These are phyloP conservation scores for Calidris pygmaea DNA, from an alignment of 2,113 vertebrate species.

Conservation along the genomic window DNA sequence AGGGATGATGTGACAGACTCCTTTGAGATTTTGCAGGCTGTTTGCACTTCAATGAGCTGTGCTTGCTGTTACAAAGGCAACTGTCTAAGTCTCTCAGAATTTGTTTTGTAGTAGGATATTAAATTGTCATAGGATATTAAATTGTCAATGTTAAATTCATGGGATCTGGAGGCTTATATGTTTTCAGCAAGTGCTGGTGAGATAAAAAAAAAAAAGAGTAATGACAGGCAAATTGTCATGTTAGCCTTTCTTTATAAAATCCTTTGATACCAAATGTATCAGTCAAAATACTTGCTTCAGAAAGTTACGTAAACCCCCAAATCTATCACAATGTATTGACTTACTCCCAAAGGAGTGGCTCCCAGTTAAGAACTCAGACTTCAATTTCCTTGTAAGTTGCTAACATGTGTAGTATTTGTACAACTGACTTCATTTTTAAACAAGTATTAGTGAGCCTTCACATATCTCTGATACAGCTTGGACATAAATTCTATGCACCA, in stretches of 20 bases:
- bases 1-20: background rate
- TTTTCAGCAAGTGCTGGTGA: background rate
- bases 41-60: background rate
- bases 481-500: background rate
- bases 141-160: background rate
- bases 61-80: background rate
- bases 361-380: background rate
- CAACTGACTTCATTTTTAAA: background rate
- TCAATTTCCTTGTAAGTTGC: background rate
- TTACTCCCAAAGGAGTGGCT: background rate
- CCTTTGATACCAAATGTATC: background rate
- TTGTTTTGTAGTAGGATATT: background rate
- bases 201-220: background rate
- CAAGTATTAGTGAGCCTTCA: background rate
- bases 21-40: background rate
- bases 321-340: background rate
- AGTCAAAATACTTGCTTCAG: background rate
- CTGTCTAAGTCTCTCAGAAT: background rate
- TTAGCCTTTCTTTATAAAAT: background rate
- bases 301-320: background rate
- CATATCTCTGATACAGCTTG: background rate
- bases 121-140: background rate
- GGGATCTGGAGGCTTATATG: background rate
- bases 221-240: background rate
- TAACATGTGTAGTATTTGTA: background rate